Conservation (phyloP, 2,797 vertebrate species). For the Sus cebifrons region DNA sequence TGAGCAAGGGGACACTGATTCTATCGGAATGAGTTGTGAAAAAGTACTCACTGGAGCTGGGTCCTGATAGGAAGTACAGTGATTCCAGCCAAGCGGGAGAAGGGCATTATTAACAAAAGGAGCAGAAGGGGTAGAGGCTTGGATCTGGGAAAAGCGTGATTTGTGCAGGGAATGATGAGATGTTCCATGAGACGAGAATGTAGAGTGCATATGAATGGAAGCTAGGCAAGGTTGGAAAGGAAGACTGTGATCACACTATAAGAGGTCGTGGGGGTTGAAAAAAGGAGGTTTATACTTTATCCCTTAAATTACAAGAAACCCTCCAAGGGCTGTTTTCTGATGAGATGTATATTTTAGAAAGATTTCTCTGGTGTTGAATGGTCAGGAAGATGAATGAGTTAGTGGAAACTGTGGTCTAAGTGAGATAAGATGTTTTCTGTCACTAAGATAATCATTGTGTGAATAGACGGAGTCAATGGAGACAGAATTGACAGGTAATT, state of each 20-base stretch:
- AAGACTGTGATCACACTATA: not conserved
- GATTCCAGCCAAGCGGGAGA: not conserved
- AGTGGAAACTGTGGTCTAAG: not conserved
- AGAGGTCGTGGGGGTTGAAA: not conserved
- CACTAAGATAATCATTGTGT: not conserved
- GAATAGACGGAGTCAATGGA: not conserved
- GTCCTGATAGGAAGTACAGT: not conserved
- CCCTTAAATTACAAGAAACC: not conserved
- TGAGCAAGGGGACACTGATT: not conserved
- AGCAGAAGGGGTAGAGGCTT: not conserved
- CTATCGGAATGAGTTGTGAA: not conserved
- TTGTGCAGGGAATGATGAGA: not conserved
- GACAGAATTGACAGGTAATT: not conserved
- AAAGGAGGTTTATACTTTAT: not conserved
- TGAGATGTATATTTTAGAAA: not conserved
- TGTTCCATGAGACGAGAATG: not conserved
- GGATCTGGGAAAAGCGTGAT: not conserved
- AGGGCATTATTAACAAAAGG: not conserved
- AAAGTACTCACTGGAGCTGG: not conserved
- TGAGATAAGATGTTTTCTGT: not conserved
- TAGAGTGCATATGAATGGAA: not conserved
- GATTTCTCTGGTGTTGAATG: not conserved
- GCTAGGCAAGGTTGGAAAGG: not conserved
- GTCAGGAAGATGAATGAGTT: not conserved
- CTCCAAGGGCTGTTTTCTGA: not conserved